Base-by-base conservation (phyloP, 2,888 invertebrate species). In the Hirudinaria manillensis region DNA sequence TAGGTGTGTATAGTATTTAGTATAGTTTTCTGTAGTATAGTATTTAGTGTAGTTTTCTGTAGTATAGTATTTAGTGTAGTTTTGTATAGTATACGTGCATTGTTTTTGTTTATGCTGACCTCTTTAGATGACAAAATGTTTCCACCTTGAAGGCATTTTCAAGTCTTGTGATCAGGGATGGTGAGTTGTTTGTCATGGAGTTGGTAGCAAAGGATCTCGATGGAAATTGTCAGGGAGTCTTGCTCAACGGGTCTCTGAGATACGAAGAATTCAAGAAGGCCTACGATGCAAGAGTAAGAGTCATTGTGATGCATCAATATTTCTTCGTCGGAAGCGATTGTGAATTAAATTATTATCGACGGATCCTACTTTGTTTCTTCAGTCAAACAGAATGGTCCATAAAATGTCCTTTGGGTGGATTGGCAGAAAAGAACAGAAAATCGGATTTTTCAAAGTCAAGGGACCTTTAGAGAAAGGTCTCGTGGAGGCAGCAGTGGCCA, bases 111-210 rank as follows among this genome's bases (percentile, higher is more conserved):
- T 45, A 16, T 1, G 45, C 1, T 45, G 1, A 7, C 13, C 16
- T 45, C 16, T 45, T 16, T 45, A 16, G 45, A 45, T 45, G 45
- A 45, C 45, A 45, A 45, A 45, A 4, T 7, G 16, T 16, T 45
- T 45, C 1, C 16, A 34, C 19, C 21, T 68, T 19, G 34, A 81
- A 89, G 89, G 90, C 95, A 78, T 98, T 98, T 88, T 92, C 92
- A 87, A 97, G 99, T 88, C 94, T 98, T 83, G 88, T 95, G 83
- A 95, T 98, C 51, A 89, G 96, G 68, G 98, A 98, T 87, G 97
- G 97, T 0, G 98, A 99, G 88, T 94, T 97, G 92, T 95, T 99
- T 75, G 97, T 97, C 87, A 97, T 99, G 77, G 98, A 99, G 87
- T 87, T 99, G 83, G 93, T 96, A 76, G 98, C 97, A 75, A 90